Percentiles rank a stretch among this genome's conserved stretches.
Evolutionary conservation across 2,888 invertebrate species (phyloP).

Genomic region (Magallana nippona): DNA sequence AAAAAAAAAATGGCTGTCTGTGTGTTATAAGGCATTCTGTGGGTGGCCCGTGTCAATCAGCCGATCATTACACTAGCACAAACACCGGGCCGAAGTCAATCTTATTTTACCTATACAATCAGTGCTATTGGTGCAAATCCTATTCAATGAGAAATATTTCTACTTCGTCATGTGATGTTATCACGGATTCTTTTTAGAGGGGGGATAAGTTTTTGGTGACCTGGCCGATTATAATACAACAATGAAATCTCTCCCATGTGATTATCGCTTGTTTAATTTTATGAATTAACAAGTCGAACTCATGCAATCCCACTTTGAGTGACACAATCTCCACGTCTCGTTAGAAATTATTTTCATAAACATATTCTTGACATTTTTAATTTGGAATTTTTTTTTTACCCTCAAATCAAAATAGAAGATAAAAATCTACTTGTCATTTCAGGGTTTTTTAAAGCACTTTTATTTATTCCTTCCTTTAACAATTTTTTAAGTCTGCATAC

Average conservation of each 20-base stretch:
- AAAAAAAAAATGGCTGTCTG: background rate
- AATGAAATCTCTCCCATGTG: background rate
- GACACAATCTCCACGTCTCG: too few relatives aligned
- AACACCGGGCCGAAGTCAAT: background rate
- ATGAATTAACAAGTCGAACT: background rate
- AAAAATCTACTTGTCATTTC: too few relatives aligned
- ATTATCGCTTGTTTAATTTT: slow-evolving; percentile 1
- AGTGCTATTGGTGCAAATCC: background rate
- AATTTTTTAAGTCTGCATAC: too few relatives aligned
- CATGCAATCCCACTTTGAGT: background rate
- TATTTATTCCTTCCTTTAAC: too few relatives aligned
- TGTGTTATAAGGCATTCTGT: background rate
- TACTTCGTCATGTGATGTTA: slow-evolving; percentile 22
- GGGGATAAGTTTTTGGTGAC: slow-evolving; percentile 15
- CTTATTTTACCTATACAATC: slow-evolving; percentile 21
- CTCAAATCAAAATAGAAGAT: too few relatives aligned
- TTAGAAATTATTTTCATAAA: too few relatives aligned
- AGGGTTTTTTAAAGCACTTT: too few relatives aligned
- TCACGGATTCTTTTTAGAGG: background rate
- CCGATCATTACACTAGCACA: slow-evolving; percentile 19
- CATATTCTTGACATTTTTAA: too few relatives aligned
- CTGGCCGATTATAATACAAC: background rate
- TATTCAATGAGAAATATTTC: slow-evolving; percentile 21
- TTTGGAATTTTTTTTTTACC: too few relatives aligned
- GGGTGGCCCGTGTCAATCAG: slow-evolving; percentile 7